phyloP scores from a whole-genome alignment of 2,113 vertebrate species.

The Gymnorhina tibicen region DNA sequence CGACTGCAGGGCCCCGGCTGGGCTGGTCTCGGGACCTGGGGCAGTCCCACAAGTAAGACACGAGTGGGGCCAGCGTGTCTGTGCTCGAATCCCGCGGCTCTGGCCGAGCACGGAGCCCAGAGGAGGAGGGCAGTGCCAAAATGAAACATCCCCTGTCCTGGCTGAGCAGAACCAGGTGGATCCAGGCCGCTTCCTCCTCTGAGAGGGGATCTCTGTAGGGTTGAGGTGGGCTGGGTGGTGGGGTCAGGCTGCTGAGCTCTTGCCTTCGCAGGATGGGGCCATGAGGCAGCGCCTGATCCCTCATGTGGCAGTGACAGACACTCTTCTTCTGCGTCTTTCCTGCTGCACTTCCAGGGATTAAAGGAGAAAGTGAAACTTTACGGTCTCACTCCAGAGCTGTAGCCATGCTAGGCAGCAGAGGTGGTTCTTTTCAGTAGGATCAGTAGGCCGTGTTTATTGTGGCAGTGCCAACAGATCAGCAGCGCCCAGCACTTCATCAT shows the following conservation, averaged over 20 bases:
- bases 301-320: neutral
- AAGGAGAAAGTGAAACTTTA: neutral
- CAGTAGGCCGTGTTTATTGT: fast-evolving
- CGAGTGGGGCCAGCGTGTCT: fast-evolving
- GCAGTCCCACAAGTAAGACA: conserved; percentile 81
- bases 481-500: fast-evolving
- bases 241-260: neutral
- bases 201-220: neutral
- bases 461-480: neutral
- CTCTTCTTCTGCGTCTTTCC: neutral
- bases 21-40: conserved; percentile 97
- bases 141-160: neutral
- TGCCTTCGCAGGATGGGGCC: fast-evolving
- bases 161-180: neutral
- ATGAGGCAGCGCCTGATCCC: fast-evolving
- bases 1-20: conserved; percentile 90
- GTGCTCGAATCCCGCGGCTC: neutral
- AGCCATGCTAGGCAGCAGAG: neutral
- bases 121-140: neutral
- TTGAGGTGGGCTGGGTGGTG: neutral
- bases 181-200: neutral
- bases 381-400: neutral
- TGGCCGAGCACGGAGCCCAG: fast-evolving
- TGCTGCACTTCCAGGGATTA: neutral
- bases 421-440: neutral